Evolutionary conservation across 2,113 vertebrate species (phyloP).

Genomic region (Clarias macrocephalus): DNA sequence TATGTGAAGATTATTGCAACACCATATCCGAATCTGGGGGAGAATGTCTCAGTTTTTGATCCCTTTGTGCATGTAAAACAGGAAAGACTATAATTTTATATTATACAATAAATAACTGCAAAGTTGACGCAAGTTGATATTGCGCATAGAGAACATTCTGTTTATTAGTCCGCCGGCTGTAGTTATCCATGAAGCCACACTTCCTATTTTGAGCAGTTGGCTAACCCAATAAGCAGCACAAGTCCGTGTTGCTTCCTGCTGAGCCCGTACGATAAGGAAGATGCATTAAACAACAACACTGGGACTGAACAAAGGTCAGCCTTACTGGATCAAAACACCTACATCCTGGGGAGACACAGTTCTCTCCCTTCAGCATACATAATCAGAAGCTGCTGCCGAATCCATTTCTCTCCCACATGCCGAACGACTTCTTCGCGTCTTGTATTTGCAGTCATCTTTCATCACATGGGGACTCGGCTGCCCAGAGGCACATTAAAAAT

Average conservation of each 20-base stretch:
- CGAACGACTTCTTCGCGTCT: constrained; percentile 13
- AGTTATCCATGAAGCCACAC: constrained; percentile 1
- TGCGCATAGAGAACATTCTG: background rate
- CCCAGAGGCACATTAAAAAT: constrained; percentile 51
- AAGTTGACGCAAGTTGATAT: background rate
- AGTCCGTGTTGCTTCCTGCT: background rate
- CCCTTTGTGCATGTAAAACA: background rate
- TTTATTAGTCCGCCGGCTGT: constrained; percentile 1
- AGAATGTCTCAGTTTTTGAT: background rate
- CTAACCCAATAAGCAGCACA: constrained; percentile 11
- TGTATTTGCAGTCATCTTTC: constrained; percentile 43
- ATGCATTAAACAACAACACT: constrained; percentile 15
- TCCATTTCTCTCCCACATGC: constrained; percentile 18
- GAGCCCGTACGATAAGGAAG: background rate
- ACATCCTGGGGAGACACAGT: constrained; percentile 6
- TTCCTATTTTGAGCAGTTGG: constrained; percentile 10
- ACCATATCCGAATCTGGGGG: background rate
- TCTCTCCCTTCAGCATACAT: constrained; percentile 13
- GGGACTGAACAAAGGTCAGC: constrained; percentile 10
- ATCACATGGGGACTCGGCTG: constrained; percentile 40
- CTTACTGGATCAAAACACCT: constrained; percentile 15
- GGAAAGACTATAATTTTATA: background rate
- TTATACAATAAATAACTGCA: background rate
- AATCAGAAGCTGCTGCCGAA: background rate
- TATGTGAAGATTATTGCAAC: background rate